These are phyloP conservation scores for Contarinia nasturtii DNA, from an alignment of 1,140 invertebrate species.

Conservation along the genomic window DNA sequence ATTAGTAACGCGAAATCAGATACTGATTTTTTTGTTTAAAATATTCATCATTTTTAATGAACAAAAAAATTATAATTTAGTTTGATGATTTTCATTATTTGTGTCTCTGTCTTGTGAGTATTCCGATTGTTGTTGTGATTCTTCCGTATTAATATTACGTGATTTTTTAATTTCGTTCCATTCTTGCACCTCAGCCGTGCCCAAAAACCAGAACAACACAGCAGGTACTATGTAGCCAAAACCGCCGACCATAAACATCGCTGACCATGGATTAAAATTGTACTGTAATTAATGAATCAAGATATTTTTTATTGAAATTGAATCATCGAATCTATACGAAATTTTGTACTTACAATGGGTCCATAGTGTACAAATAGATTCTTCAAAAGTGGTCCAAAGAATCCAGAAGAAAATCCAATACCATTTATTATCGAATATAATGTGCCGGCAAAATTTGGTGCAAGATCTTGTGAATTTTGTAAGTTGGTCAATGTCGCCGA, in stretches of 20 bases:
- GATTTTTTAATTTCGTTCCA: constrained; percentile 26
- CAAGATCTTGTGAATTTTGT: constrained; percentile 64
- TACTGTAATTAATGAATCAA: constrained; percentile 33
- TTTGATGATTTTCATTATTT: too few species aligned
- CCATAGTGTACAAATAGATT: constrained; percentile 33
- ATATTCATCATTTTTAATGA: too few species aligned
- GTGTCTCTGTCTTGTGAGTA: too few species aligned
- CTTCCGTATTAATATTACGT: too few species aligned
- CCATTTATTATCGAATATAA: constrained; percentile 47
- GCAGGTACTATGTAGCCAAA: constrained; percentile 40
- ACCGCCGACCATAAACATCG: constrained; percentile 49
- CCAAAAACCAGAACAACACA: constrained; percentile 37
- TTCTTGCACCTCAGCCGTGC: constrained; percentile 33
- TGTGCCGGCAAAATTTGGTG: constrained; percentile 50
- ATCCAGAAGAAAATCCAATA: constrained; percentile 42
- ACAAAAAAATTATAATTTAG: too few species aligned
- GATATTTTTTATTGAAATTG: too few species aligned
- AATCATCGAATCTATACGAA: not conserved
- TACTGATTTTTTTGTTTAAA: too few species aligned
- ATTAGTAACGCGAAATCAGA: too few species aligned
- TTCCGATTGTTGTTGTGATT: too few species aligned
- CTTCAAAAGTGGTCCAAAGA: constrained; percentile 43
- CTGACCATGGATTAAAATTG: constrained; percentile 46
- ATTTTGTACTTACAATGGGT: constrained; percentile 25
- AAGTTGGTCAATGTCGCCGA: constrained; percentile 58